Conservation (phyloP, 1,140 invertebrate genomes). For the Diprion similis region DNA sequence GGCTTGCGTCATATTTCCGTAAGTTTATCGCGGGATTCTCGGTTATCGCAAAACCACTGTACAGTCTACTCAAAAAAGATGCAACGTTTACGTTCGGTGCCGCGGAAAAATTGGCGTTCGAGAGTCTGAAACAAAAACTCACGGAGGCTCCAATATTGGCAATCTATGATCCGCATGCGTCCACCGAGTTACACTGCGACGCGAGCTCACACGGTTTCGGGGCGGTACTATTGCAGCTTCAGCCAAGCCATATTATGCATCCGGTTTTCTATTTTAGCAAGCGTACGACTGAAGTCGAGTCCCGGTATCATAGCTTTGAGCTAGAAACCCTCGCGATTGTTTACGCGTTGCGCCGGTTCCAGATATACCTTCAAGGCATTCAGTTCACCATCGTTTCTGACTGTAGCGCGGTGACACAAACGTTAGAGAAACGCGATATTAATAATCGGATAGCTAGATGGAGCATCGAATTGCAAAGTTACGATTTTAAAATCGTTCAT, state of each 20-base stretch:
- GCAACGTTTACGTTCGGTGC: conserved; percentile 26
- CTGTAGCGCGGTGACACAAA: conserved; percentile 26
- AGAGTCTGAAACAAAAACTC: conserved; percentile 24
- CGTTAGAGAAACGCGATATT: conserved; percentile 24
- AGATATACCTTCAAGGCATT: conserved; percentile 33
- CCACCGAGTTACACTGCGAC: conserved; percentile 36
- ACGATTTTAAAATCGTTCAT: conserved; percentile 31
- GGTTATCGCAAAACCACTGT: conserved; percentile 35
- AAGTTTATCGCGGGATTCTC: conserved; percentile 34
- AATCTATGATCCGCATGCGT: conserved; percentile 23
- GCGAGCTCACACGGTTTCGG: conserved; percentile 36
- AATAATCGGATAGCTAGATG: conserved; percentile 33
- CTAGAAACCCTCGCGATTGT: conserved; percentile 62
- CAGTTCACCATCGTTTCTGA: conserved; percentile 31
- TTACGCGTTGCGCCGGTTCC: conserved; percentile 58
- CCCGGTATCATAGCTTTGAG: conserved; percentile 57
- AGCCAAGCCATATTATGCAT: conserved; percentile 36
- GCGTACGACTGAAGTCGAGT: conserved; percentile 51
- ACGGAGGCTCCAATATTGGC: conserved; percentile 28
- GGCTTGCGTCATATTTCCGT: conserved; percentile 35
- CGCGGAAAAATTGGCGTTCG: conserved; percentile 22
- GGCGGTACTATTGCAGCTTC: conserved; percentile 42
- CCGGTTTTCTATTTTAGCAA: conserved; percentile 57
- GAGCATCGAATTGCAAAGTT: conserved; percentile 31
- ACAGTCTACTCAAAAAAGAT: conserved; percentile 27